phyloP scores from a whole-genome alignment of 92 coral and sea anemone species.

The Palythoa heliodiscus region DNA sequence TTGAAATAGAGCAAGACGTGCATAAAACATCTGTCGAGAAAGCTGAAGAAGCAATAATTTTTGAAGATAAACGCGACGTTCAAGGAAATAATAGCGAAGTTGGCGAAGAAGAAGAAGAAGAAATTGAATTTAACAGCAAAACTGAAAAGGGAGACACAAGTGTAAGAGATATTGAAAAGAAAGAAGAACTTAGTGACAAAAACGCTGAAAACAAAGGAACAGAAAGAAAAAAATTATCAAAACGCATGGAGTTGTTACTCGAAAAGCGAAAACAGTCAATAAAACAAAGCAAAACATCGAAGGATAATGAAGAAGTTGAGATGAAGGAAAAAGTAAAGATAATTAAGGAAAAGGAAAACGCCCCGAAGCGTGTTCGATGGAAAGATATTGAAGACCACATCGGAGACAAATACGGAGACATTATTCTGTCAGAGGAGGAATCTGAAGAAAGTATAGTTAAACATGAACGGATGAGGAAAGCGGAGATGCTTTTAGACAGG shows the following conservation, averaged over 20 bases:
- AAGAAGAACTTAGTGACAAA: neutral
- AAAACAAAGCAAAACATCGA: neutral
- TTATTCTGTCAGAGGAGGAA: neutral
- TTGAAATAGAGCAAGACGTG: neutral
- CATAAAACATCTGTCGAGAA: neutral
- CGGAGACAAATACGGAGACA: constrained; percentile 14
- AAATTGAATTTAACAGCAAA: neutral
- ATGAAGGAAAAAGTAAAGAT: neutral
- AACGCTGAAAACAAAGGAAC: neutral
- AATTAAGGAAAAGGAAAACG: constrained; percentile 6
- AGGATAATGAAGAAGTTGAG: neutral
- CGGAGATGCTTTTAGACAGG: constrained; percentile 30
- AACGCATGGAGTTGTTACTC: constrained; percentile 32
- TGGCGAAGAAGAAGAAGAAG: neutral
- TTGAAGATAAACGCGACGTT: neutral
- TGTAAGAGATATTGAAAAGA: neutral
- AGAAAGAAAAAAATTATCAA: neutral
- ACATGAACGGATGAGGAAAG: constrained; percentile 20
- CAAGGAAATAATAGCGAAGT: neutral
- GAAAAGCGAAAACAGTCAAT: constrained; percentile 25
- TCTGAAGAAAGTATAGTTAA: neutral
- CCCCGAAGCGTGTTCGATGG: constrained; percentile 35
- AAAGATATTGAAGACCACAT: constrained; percentile 36
- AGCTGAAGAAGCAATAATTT: neutral
- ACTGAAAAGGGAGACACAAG: neutral